Evolutionary conservation across 2,113 vertebrate species (phyloP).

Genomic region (Salvelinus alpinus): DNA sequence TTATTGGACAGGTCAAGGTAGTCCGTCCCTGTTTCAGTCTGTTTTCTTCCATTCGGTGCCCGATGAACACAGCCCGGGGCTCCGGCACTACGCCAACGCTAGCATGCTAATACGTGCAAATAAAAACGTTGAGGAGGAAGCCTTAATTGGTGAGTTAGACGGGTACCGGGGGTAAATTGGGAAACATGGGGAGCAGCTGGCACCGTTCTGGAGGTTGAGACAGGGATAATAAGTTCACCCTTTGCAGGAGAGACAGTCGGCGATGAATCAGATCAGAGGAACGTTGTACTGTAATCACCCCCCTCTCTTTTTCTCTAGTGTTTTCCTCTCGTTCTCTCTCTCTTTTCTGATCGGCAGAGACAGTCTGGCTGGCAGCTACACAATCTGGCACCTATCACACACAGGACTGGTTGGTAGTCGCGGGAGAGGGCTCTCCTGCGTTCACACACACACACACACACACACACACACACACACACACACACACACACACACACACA

Average conservation of each 20-base stretch:
- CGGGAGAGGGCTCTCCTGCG: constrained; percentile 48
- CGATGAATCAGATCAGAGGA: constrained; percentile 74
- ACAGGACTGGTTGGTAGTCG: constrained; percentile 52
- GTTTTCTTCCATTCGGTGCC: neutral
- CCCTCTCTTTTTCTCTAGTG: constrained; percentile 16
- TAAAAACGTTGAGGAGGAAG: constrained; percentile 28
- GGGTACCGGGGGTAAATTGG: constrained; percentile 73
- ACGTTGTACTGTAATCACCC: constrained; percentile 67
- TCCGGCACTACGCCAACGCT: neutral
- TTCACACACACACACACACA: constrained; percentile 11
- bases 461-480: neutral
- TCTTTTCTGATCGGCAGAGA: constrained; percentile 64
- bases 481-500: too few relatives aligned
- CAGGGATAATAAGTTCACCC: constrained; percentile 74
- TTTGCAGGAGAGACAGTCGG: constrained; percentile 64
- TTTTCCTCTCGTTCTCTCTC: constrained; percentile 14
- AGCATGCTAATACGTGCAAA: neutral
- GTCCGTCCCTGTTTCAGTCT: too few relatives aligned
- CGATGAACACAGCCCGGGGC: neutral
- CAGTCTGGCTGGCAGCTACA: constrained; percentile 67
- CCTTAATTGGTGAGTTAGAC: constrained; percentile 68
- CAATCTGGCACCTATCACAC: constrained; percentile 71
- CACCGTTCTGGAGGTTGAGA: constrained; percentile 63
- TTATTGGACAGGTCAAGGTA: too few relatives aligned
- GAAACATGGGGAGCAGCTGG: constrained; percentile 72